Percentiles rank a stretch among this genome's conserved stretches.
Conservation (phyloP, 2,113 vertebrate species). For the Protomyctophum bolini region DNA sequence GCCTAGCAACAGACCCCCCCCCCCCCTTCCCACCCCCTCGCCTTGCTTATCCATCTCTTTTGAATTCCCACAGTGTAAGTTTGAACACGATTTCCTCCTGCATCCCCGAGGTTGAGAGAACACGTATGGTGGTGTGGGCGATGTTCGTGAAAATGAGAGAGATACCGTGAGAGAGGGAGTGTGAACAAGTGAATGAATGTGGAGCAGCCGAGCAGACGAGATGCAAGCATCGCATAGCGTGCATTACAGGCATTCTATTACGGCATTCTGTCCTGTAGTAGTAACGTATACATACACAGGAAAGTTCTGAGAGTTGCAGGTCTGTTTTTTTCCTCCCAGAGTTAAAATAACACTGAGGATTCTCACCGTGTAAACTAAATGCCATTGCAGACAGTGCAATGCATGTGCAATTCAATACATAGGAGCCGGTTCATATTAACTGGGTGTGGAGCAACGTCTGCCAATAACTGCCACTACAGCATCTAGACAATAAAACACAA, state of each 20-base stretch:
- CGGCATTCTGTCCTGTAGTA: neutral
- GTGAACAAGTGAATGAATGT: neutral
- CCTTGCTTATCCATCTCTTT: constrained; percentile 55
- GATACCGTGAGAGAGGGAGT: neutral
- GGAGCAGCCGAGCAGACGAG: neutral
- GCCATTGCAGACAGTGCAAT: neutral
- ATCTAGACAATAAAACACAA: neutral
- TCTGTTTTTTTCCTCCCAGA: no score
- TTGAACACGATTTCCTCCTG: constrained; percentile 28
- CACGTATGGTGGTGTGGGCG: constrained; percentile 10
- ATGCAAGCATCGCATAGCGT: neutral
- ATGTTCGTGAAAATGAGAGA: neutral
- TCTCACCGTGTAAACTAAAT: no score
- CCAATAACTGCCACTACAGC: neutral
- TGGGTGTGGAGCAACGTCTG: neutral
- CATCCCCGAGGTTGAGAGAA: constrained; percentile 17
- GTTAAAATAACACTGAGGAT: no score
- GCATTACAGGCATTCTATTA: no score
- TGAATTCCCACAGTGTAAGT: constrained; percentile 54
- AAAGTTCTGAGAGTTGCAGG: no score
- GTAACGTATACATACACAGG: no score
- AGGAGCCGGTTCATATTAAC: constrained; percentile 7
- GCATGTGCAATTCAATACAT: neutral
- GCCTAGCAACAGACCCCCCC: constrained; percentile 76
- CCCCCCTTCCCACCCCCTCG: constrained; percentile 54